Conservation (phyloP, 2,113 vertebrate genomes). For the Hypocryptadius cinnamomeus region DNA sequence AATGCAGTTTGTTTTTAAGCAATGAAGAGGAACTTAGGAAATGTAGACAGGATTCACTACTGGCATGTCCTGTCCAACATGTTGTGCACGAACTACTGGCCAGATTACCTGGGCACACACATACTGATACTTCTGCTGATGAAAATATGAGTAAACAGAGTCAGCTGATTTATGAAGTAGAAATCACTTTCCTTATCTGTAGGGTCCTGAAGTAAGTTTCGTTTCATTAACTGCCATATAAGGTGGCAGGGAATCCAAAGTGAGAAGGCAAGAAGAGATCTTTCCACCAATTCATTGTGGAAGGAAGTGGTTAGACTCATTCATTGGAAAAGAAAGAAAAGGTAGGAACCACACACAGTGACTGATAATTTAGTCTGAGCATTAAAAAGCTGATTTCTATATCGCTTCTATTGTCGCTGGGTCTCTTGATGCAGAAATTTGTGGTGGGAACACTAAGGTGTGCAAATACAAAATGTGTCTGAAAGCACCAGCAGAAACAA, state of each 20-base stretch:
- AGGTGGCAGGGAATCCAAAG: not conserved
- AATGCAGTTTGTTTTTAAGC: not conserved
- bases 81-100: not conserved
- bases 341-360: not conserved
- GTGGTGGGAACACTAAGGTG: not conserved
- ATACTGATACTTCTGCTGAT: not conserved
- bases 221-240: not conserved
- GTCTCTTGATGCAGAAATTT: not conserved
- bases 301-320: not conserved
- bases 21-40: not conserved
- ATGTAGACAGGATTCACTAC: not conserved
- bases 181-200: not conserved
- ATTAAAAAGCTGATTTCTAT: not conserved
- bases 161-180: not conserved
- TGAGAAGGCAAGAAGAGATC: not conserved
- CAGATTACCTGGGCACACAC: not conserved
- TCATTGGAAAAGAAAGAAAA: not conserved
- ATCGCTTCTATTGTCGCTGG: accelerated
- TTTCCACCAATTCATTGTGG: not conserved
- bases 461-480: not conserved
- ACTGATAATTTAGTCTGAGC: not conserved
- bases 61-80: not conserved
- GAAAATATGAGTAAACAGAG: not conserved
- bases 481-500: not conserved
- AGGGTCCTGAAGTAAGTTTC: not conserved